These are phyloP conservation scores for Drosophila nasuta DNA, from an alignment of 1,140 invertebrate genomes.

Conservation along the genomic window DNA sequence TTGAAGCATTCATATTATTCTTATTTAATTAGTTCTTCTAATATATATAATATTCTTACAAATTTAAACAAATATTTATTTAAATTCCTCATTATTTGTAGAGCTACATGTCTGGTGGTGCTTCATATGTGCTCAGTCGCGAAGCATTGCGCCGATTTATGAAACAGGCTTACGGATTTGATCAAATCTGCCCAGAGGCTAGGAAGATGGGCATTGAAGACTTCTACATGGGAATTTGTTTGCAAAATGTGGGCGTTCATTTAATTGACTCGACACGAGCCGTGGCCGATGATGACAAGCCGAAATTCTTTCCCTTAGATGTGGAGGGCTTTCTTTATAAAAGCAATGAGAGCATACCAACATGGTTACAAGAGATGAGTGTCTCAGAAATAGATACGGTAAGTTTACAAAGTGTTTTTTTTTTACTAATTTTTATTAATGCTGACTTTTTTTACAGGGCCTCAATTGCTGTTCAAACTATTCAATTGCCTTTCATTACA, in stretches of 20 bases:
- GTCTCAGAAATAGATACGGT: constrained; percentile 45
- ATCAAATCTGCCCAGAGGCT: constrained; percentile 88
- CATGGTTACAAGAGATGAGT: constrained; percentile 64
- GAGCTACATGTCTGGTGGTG: constrained; percentile 98
- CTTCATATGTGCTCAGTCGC: constrained; percentile 95
- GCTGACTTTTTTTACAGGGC: constrained; percentile 31
- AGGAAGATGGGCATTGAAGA: constrained; percentile 93
- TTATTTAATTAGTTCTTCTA: neutral
- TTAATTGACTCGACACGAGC: constrained; percentile 54
- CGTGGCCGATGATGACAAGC: constrained; percentile 36
- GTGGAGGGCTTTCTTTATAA: constrained; percentile 86
- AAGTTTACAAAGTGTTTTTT: neutral
- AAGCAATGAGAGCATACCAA: constrained; percentile 50
- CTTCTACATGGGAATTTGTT: constrained; percentile 96
- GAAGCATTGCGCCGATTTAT: constrained; percentile 91
- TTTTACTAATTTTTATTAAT: neutral
- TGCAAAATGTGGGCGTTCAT: constrained; percentile 94
- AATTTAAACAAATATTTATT: neutral
- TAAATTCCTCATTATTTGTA: constrained; percentile 67
- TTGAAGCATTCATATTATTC: no score
- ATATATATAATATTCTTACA: neutral
- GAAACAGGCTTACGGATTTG: constrained; percentile 88
- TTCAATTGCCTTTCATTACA: constrained; percentile 68
- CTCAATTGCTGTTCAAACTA: constrained; percentile 63
- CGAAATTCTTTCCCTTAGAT: constrained; percentile 81